These are phyloP conservation scores for Brachionus manjavacas DNA, from an alignment of 1,140 invertebrate species.

Conservation along the genomic window DNA sequence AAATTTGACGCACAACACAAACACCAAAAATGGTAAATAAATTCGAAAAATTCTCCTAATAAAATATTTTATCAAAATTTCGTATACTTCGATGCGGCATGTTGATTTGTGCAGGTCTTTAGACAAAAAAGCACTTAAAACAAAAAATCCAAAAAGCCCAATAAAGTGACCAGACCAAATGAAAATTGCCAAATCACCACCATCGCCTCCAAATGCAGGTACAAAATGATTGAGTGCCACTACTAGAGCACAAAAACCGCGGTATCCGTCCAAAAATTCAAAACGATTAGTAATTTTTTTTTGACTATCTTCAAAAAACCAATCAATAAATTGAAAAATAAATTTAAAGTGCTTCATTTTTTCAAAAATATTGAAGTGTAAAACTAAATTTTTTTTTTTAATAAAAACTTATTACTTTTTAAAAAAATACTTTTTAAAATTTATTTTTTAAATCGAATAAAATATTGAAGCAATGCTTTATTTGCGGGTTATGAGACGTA, in stretches of 20 bases:
- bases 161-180: neutral
- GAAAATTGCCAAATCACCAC: neutral
- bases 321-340: neutral
- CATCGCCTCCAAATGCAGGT: neutral
- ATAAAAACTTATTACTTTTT: too few species aligned
- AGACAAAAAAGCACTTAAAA: constrained; percentile 1
- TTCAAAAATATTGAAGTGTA: neutral
- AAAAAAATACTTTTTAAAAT: neutral
- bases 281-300: neutral
- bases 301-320: constrained; percentile 20
- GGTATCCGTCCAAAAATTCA: constrained; percentile 1
- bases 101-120: neutral
- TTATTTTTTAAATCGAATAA: too few species aligned
- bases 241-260: constrained; percentile 2
- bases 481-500: too few species aligned
- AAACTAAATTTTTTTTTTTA: neutral
- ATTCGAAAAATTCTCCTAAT: constrained; percentile 10
- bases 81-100: neutral
- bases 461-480: too few species aligned
- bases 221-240: neutral
- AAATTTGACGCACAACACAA: neutral
- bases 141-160: constrained; percentile 13
- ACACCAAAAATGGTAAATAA: neutral
- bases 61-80: constrained; percentile 2
- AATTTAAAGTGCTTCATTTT: too few species aligned